Percentiles rank a stretch among this genome's conserved stretches.
phyloP scores from a whole-genome alignment of 2,113 vertebrate species.

The Neodon shergylaensis region DNA sequence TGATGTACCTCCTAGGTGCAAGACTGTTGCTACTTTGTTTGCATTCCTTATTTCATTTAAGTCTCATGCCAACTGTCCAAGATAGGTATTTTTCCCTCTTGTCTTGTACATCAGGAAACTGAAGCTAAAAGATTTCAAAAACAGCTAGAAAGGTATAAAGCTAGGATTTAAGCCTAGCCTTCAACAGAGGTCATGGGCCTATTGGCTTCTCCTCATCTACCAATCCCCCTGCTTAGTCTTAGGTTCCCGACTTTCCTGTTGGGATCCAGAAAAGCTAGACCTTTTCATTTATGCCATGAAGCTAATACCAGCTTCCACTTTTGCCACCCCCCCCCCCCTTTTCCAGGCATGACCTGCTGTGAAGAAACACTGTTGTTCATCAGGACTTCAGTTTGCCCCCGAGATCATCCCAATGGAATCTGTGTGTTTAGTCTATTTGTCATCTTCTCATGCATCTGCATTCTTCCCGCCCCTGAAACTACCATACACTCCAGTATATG shows the following conservation, averaged over 20 bases:
- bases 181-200: background rate
- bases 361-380: background rate
- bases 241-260: background rate
- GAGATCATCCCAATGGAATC: background rate
- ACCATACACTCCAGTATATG: background rate
- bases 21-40: background rate
- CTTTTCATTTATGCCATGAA: background rate
- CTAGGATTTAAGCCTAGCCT: background rate
- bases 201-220: background rate
- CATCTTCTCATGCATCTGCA: background rate
- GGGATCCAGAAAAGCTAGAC: background rate
- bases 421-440: background rate
- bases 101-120: background rate
- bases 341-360: background rate
- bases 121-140: background rate
- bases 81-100: background rate
- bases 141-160: background rate
- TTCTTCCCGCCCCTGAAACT: background rate
- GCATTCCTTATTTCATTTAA: background rate
- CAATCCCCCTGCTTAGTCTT: rapidly evolving
- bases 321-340: background rate
- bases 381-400: background rate
- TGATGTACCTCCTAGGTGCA: background rate
- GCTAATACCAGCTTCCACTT: background rate
- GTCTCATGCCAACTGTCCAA: background rate